Conservation (phyloP, 2,113 vertebrate genomes). For the Poecilia latipinna region DNA sequence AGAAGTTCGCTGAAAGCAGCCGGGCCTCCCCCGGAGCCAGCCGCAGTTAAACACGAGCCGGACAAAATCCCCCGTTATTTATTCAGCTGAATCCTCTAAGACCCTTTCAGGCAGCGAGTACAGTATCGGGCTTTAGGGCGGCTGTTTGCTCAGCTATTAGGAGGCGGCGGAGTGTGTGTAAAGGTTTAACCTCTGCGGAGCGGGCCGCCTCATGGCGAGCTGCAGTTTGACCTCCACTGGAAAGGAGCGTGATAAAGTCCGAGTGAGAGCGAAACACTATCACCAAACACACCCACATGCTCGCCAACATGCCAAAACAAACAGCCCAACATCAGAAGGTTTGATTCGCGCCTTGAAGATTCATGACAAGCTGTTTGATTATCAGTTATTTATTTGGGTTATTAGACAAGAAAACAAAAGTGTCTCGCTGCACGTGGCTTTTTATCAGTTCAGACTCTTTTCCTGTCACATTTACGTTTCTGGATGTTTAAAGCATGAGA, state of each 20-base stretch:
- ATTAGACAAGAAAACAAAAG: neutral
- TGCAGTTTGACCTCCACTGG: slow-evolving; percentile 33
- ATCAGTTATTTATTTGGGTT: neutral
- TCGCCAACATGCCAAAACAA: neutral
- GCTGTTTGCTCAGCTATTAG: slow-evolving; percentile 68
- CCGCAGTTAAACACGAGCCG: slow-evolving; percentile 60
- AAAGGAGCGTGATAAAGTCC: slow-evolving; percentile 36
- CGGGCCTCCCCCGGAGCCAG: slow-evolving; percentile 11
- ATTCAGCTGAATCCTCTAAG: slow-evolving; percentile 70
- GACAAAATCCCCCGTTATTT: slow-evolving; percentile 66
- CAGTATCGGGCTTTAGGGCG: slow-evolving; percentile 54
- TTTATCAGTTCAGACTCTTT: neutral
- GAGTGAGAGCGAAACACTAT: slow-evolving; percentile 10
- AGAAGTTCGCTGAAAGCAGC: neutral
- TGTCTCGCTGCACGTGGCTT: neutral
- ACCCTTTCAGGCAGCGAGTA: slow-evolving; percentile 53
- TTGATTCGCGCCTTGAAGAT: slow-evolving; percentile 2
- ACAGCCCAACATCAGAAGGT: neutral
- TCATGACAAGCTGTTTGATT: neutral
- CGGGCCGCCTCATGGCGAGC: slow-evolving; percentile 22
- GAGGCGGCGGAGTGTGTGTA: slow-evolving; percentile 59
- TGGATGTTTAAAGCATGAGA: neutral
- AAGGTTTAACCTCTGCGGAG: slow-evolving; percentile 55
- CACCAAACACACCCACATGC: slow-evolving; percentile 11
- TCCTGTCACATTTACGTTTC: neutral